Conservation (phyloP, 2,888 invertebrate species). For the Parapristionchus giblindavisi region DNA sequence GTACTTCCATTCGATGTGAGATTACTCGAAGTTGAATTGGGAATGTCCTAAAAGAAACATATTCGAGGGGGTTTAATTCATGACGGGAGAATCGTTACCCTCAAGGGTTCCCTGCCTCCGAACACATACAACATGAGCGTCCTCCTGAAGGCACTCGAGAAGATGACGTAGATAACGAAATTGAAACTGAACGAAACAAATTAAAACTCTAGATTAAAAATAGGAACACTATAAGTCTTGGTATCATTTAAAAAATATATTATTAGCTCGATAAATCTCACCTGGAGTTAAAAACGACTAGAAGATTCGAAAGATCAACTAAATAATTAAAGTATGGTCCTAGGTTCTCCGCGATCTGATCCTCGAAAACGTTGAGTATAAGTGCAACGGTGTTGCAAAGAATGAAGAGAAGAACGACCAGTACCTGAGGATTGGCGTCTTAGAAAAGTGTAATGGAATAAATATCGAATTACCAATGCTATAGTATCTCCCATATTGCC, state of each 20-base stretch:
- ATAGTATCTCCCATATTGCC: slow-evolving; percentile 51
- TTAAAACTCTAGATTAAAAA: background rate
- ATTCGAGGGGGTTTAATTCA: background rate
- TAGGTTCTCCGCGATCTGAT: slow-evolving; percentile 51
- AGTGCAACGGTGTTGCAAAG: slow-evolving; percentile 67
- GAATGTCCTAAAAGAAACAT: background rate
- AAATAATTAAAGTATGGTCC: slow-evolving; percentile 65
- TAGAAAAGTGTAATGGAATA: background rate
- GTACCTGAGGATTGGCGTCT: slow-evolving; percentile 61
- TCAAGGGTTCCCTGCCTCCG: slow-evolving; percentile 37
- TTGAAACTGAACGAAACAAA: slow-evolving; percentile 57
- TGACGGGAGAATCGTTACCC: background rate
- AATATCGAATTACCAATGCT: slow-evolving; percentile 48
- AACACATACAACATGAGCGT: slow-evolving; percentile 58
- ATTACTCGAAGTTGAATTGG: slow-evolving; percentile 27
- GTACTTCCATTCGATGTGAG: slow-evolving; percentile 17
- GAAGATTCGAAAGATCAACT: slow-evolving; percentile 67
- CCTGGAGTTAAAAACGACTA: slow-evolving; percentile 69
- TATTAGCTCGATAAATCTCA: slow-evolving; percentile 22
- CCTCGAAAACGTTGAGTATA: slow-evolving; percentile 67
- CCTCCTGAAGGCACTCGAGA: slow-evolving; percentile 61
- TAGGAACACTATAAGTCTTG: background rate
- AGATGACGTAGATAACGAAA: slow-evolving; percentile 68
- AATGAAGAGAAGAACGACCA: slow-evolving; percentile 69
- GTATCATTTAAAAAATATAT: slow-evolving; percentile 6